phyloP scores from a whole-genome alignment of 2,113 vertebrate species.

The Phainopepla nitens region DNA sequence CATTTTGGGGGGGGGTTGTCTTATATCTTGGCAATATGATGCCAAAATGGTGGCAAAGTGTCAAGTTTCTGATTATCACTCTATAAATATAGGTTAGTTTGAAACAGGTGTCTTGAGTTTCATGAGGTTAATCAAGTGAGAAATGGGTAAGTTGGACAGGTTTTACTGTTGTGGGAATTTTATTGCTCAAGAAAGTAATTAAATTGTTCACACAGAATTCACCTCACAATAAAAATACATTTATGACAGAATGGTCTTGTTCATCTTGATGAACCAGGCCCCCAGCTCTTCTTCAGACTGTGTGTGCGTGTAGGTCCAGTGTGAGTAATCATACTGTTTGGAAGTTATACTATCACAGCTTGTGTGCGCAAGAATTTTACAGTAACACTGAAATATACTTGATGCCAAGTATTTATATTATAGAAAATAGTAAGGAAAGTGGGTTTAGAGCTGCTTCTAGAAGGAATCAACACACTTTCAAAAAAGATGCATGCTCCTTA shows the following conservation, averaged over 20 bases:
- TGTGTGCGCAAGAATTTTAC: not conserved
- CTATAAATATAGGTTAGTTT: constrained; percentile 2
- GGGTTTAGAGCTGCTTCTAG: not conserved
- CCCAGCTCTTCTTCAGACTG: not conserved
- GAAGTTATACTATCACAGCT: not conserved
- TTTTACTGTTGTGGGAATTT: constrained; percentile 7
- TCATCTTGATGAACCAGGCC: constrained; percentile 12
- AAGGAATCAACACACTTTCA: not conserved
- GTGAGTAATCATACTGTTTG: not conserved
- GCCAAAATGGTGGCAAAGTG: not conserved
- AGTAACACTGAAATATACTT: not conserved
- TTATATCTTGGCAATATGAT: not conserved
- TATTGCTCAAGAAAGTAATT: constrained; percentile 39
- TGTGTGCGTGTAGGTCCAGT: not conserved
- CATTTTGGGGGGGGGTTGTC: not conserved
- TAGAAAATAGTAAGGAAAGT: not conserved
- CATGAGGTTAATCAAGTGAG: constrained; percentile 23
- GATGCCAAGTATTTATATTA: not conserved
- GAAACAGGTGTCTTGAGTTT: constrained; percentile 21
- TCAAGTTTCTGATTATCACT: not conserved
- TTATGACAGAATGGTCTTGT: not conserved
- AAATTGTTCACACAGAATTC: constrained; percentile 11
- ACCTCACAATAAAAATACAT: constrained; percentile 2
- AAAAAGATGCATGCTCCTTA: not conserved
- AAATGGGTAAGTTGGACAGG: not conserved